Evolutionary conservation across 2,113 vertebrate genomes (phyloP).

Genomic region (Ageneiosus marmoratus): DNA sequence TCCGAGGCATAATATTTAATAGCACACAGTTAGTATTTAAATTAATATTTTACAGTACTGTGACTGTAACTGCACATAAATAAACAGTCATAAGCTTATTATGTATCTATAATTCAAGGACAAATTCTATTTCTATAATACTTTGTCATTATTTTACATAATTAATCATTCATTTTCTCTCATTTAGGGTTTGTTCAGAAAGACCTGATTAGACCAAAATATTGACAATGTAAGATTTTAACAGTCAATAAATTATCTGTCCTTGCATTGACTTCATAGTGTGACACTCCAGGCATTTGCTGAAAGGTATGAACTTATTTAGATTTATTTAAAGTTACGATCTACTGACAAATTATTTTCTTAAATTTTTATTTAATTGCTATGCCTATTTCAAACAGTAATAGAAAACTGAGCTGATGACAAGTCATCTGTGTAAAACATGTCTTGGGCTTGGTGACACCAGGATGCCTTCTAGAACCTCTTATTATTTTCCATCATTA

Average conservation of each 20-base stretch:
- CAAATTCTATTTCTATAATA: not conserved
- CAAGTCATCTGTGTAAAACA: conserved; percentile 19
- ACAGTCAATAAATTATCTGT: not conserved
- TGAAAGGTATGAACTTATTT: not conserved
- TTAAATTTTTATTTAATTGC: not conserved
- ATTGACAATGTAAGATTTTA: not conserved
- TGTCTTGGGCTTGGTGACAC: not conserved
- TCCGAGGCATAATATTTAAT: not conserved
- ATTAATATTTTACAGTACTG: not conserved
- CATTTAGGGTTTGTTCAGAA: not conserved
- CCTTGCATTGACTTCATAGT: not conserved
- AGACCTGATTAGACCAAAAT: not conserved
- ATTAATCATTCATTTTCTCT: not conserved
- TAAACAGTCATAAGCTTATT: not conserved
- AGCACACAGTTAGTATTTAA: not conserved
- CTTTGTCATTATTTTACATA: not conserved
- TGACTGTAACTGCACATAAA: not conserved
- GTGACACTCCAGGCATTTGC: not conserved
- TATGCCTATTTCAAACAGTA: not conserved
- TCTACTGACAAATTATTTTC: not conserved
- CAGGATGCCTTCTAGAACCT: not conserved
- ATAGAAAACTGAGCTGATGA: not conserved
- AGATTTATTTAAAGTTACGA: not conserved
- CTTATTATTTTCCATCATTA: not conserved
- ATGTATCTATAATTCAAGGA: not conserved